phyloP scores from a whole-genome alignment of 2,888 invertebrate species.

The Dicyrtomina minuta region DNA sequence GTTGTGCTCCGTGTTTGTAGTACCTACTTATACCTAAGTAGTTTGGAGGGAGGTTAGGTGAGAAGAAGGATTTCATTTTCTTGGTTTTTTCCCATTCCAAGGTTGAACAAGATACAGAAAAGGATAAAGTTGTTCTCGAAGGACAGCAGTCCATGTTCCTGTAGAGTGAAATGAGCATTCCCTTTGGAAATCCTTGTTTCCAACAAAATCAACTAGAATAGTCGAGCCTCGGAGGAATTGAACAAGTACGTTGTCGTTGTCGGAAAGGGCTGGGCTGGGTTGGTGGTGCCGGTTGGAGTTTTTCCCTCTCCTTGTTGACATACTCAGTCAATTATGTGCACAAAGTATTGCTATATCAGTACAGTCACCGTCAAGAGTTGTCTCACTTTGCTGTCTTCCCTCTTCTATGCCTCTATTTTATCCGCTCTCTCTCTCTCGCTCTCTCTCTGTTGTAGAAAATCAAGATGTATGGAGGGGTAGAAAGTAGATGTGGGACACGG shows the following conservation, averaged over 20 bases:
- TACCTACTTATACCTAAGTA: too few relatives aligned
- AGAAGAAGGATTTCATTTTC: too few relatives aligned
- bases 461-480: too few relatives aligned
- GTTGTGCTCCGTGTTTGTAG: too few relatives aligned
- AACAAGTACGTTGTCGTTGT: not conserved
- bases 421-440: slow-evolving; percentile 2
- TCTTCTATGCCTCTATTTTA: not conserved
- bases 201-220: slow-evolving; percentile 12
- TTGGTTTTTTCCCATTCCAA: too few relatives aligned
- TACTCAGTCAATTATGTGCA: not conserved
- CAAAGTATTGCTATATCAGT: too few relatives aligned
- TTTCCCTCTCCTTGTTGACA: not conserved
- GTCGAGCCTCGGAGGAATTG: slow-evolving; percentile 6
- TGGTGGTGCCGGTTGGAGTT: slow-evolving; percentile 1
- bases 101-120: too few relatives aligned
- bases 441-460: too few relatives aligned
- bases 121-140: too few relatives aligned
- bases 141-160: not conserved
- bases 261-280: too few relatives aligned
- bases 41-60: too few relatives aligned
- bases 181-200: slow-evolving; percentile 9
- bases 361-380: not conserved
- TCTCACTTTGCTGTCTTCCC: not conserved
- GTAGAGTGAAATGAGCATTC: slow-evolving; percentile 13
- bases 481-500: too few relatives aligned